phyloP scores from a whole-genome alignment of 2,113 vertebrate species.

The Rhabdornis inornatus region DNA sequence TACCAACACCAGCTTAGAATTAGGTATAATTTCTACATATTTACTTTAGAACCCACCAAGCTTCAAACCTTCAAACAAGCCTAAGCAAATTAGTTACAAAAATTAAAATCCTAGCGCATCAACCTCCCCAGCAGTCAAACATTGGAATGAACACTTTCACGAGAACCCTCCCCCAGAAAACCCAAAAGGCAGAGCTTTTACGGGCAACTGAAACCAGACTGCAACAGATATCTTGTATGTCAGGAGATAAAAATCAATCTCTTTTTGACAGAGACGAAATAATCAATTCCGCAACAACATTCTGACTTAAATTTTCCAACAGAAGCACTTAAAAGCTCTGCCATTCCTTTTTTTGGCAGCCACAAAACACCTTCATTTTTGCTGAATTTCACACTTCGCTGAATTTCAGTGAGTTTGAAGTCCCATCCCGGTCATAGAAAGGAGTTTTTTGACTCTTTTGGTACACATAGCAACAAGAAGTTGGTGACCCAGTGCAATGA shows the following conservation, averaged over 20 bases:
- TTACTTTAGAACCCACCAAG: not conserved
- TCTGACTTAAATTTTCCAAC: not conserved
- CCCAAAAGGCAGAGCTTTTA: not conserved
- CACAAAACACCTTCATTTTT: not conserved
- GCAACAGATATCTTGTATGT: not conserved
- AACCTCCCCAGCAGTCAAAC: not conserved
- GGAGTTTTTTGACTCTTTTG: not conserved
- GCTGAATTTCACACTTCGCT: not conserved
- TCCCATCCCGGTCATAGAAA: not conserved
- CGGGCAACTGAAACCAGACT: not conserved
- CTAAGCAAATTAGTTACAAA: not conserved
- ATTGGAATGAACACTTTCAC: not conserved
- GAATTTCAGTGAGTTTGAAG: not conserved
- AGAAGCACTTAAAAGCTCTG: not conserved
- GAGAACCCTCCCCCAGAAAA: fast-evolving
- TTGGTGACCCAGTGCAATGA: not conserved
- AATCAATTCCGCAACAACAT: not conserved
- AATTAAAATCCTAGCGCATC: not conserved
- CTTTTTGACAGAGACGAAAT: not conserved
- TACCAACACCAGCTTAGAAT: not conserved
- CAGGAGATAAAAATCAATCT: not conserved
- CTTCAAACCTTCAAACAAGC: not conserved
- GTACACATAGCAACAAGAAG: not conserved
- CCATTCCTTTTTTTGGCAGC: not conserved
- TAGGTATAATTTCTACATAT: not conserved